Evolutionary conservation across 2,797 vertebrate genomes (phyloP).

Genomic region (Antennarius maculatus): DNA sequence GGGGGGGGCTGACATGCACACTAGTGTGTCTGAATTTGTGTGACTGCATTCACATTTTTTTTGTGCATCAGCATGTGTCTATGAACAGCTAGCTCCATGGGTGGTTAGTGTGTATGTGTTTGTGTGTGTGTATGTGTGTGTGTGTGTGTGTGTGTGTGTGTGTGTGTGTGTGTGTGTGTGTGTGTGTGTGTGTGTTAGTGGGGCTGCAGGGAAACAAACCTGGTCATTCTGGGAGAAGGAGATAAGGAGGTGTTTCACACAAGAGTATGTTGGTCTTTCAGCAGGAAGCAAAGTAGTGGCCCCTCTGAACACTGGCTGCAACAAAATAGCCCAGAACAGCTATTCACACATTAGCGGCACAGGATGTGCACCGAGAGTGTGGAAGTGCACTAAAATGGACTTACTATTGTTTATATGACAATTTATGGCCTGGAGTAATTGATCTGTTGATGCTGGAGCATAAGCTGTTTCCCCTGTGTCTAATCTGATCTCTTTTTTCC

Average conservation of each 20-base stretch:
- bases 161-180: slow-evolving; percentile 30
- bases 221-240: slow-evolving; percentile 69
- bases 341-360: slow-evolving; percentile 52
- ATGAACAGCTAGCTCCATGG: slow-evolving; percentile 51
- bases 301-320: slow-evolving; percentile 41
- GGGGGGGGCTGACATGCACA: not conserved
- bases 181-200: slow-evolving; percentile 35
- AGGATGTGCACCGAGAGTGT: slow-evolving; percentile 1
- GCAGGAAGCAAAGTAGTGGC: slow-evolving; percentile 56
- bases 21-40: slow-evolving; percentile 48
- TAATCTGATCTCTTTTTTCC: slow-evolving; percentile 10
- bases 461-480: not conserved
- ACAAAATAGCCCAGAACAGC: slow-evolving; percentile 52
- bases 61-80: slow-evolving; percentile 60
- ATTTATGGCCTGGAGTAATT: slow-evolving; percentile 5
- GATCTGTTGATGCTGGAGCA: slow-evolving; percentile 8
- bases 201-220: slow-evolving; percentile 70
- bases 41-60: slow-evolving; percentile 40
- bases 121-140: slow-evolving; percentile 11
- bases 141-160: slow-evolving; percentile 20
- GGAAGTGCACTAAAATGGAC: slow-evolving; percentile 10
- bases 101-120: slow-evolving; percentile 38
- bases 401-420: slow-evolving; percentile 20
- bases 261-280: slow-evolving; percentile 64
- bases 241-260: slow-evolving; percentile 72